Evolutionary conservation across 1,140 invertebrate genomes (phyloP).

Genomic region (Magallana gigas): DNA sequence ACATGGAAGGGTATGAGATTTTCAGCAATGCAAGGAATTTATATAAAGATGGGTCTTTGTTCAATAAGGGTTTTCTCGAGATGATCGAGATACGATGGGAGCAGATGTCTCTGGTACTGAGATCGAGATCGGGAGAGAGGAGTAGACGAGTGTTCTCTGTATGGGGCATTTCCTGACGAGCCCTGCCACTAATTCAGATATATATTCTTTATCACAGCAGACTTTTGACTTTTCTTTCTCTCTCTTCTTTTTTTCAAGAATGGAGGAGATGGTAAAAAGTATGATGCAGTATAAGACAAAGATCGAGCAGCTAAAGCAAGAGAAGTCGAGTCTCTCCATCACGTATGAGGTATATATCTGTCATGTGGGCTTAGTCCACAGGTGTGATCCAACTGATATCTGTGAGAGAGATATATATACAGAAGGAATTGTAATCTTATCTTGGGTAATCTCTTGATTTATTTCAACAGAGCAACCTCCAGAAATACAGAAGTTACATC

Average conservation of each 20-base stretch:
- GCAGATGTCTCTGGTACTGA: background rate
- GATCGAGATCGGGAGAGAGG: background rate
- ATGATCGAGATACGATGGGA: background rate
- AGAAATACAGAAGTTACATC: slow-evolving; percentile 87
- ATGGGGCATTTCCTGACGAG: slow-evolving; percentile 1
- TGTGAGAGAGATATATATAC: background rate
- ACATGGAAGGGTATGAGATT: slow-evolving; percentile 1
- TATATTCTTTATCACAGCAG: background rate
- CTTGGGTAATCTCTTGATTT: slow-evolving; percentile 17
- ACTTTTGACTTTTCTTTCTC: background rate
- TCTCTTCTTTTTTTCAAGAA: slow-evolving; percentile 64
- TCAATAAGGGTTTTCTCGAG: background rate
- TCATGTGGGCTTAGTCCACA: background rate
- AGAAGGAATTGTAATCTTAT: slow-evolving; percentile 2
- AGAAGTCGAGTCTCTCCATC: slow-evolving; percentile 86
- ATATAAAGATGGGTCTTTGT: background rate
- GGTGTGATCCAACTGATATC: background rate
- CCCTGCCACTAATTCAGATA: background rate
- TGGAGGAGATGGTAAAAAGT: slow-evolving; percentile 76
- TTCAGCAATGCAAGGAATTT: slow-evolving; percentile 19
- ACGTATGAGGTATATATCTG: slow-evolving; percentile 84
- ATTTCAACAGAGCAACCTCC: slow-evolving; percentile 81
- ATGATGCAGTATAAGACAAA: slow-evolving; percentile 86
- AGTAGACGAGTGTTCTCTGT: background rate
- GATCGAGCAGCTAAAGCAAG: slow-evolving; percentile 88